Conservation (phyloP, 2,888 invertebrate genomes). For the Yponomeuta sedellus region DNA sequence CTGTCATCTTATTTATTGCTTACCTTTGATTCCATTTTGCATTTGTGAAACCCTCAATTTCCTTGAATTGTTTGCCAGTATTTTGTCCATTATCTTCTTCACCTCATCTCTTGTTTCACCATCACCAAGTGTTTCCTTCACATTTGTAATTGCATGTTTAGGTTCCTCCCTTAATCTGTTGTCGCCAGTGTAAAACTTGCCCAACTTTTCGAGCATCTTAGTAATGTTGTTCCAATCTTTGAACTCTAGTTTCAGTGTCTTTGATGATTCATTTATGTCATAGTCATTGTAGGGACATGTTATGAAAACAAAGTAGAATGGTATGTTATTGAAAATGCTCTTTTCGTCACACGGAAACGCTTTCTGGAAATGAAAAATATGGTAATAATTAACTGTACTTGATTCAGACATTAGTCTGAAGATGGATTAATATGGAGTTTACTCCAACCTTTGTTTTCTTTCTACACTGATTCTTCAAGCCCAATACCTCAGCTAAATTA, state of each 20-base stretch:
- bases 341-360: conserved; percentile 28
- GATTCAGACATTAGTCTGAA: no score
- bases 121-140: conserved; percentile 21
- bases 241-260: conserved; percentile 73
- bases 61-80: conserved; percentile 50
- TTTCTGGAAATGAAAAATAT: conserved; percentile 28
- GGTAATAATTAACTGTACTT: background rate
- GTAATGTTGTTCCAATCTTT: conserved; percentile 64
- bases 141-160: background rate
- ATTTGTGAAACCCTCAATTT: conserved; percentile 44
- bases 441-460: conserved; percentile 39
- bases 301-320: conserved; percentile 74
- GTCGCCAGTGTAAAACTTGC: conserved; percentile 47
- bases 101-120: conserved; percentile 47
- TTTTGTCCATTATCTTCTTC: conserved; percentile 55
- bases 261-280: conserved; percentile 63
- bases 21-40: conserved; percentile 63
- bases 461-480: conserved; percentile 21
- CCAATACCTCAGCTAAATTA: conserved; percentile 31
- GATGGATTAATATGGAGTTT: conserved; percentile 8
- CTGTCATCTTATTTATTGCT: conserved; percentile 8
- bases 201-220: conserved; percentile 46
- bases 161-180: background rate
- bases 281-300: conserved; percentile 73
- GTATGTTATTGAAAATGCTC: conserved; percentile 29